Evolutionary conservation across 1,140 invertebrate species (phyloP).

Genomic region (Proctacanthus coquilletti): DNA sequence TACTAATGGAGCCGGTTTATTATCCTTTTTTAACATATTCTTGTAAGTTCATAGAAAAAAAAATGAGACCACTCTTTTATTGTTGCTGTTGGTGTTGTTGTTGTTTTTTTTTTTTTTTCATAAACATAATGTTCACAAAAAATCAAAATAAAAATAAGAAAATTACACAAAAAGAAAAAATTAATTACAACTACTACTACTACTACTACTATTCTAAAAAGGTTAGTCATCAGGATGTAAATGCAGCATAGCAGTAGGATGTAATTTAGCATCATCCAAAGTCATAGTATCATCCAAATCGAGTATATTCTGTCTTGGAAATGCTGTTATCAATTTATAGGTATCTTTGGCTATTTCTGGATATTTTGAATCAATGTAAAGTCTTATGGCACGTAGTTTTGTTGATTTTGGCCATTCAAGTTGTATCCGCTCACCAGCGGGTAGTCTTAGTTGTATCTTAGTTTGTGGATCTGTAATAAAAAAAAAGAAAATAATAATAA

Average conservation of each 20-base stretch:
- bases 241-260: conserved; percentile 28
- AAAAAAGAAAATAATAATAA: background rate
- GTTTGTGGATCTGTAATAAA: conserved; percentile 14
- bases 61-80: too few relatives aligned
- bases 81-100: too few relatives aligned
- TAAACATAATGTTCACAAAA: too few relatives aligned
- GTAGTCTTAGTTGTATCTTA: conserved; percentile 18
- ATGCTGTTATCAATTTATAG: conserved; percentile 27
- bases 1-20: too few relatives aligned
- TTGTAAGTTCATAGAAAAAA: too few relatives aligned
- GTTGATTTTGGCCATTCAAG: conserved; percentile 27
- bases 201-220: too few relatives aligned
- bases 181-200: too few relatives aligned
- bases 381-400: conserved; percentile 16
- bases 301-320: conserved; percentile 23
- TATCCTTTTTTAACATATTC: too few relatives aligned
- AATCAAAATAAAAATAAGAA: too few relatives aligned
- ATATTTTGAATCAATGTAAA: conserved; percentile 24
- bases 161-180: too few relatives aligned
- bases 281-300: conserved; percentile 16
- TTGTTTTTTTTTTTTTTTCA: too few relatives aligned
- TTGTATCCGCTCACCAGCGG: conserved; percentile 22
- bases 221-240: conserved; percentile 25
- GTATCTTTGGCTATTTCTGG: conserved; percentile 20
- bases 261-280: conserved; percentile 22